These are phyloP conservation scores for Stichodactyla helianthus DNA, from an alignment of 64 coral and sea anemone genomes.

Conservation along the genomic window DNA sequence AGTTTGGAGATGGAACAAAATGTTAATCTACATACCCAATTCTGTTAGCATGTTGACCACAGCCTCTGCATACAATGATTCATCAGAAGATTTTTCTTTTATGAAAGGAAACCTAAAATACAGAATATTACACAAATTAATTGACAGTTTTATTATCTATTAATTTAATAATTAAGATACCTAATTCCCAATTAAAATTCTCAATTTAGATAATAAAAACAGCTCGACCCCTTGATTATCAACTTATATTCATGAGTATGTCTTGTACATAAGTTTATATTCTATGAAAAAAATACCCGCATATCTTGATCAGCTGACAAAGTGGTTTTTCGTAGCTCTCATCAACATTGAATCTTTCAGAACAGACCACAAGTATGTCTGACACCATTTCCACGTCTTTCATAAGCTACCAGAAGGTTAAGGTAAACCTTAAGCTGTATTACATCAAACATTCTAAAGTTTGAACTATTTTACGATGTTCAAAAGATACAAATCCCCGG, in stretches of 20 bases:
- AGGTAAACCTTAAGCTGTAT: neutral
- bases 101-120: conserved; percentile 64
- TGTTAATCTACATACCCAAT: conserved; percentile 35
- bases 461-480: neutral
- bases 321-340: conserved; percentile 66
- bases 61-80: conserved; percentile 49
- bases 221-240: neutral
- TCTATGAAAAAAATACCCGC: conserved; percentile 49
- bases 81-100: conserved; percentile 91
- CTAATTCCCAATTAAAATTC: no score
- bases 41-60: conserved; percentile 69
- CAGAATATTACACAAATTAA: neutral
- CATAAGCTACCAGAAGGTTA: conserved; percentile 54
- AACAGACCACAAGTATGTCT: conserved; percentile 68
- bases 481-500: conserved; percentile 92
- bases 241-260: neutral
- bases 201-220: no score
- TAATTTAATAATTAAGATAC: no score
- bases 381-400: conserved; percentile 69
- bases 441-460: neutral
- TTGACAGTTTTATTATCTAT: no score
- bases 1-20: neutral
- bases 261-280: neutral
- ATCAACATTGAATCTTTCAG: conserved; percentile 48
- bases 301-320: conserved; percentile 62